phyloP scores from a whole-genome alignment of 2,113 vertebrate species.

The Corydoras maculifer region DNA sequence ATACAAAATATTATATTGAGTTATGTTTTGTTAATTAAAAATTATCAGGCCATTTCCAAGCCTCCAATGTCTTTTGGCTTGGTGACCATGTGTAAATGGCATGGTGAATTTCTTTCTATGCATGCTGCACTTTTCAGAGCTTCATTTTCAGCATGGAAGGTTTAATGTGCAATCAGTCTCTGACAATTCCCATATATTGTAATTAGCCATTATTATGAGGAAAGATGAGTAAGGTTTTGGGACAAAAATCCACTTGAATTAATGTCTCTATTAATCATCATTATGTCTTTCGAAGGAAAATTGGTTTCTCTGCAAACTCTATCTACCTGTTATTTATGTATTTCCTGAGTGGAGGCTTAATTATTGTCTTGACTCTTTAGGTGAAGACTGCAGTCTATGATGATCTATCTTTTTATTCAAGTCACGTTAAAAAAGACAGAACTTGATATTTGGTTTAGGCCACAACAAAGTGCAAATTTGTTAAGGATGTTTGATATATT shows the following conservation, averaged over 20 bases:
- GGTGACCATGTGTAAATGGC: slow-evolving; percentile 12
- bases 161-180: slow-evolving; percentile 42
- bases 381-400: slow-evolving; percentile 17
- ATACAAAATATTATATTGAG: neutral
- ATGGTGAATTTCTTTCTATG: slow-evolving; percentile 8
- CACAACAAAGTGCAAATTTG: too few species aligned
- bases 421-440: slow-evolving; percentile 11
- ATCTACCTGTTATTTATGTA: slow-evolving; percentile 40
- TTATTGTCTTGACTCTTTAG: slow-evolving; percentile 36
- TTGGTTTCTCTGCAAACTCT: slow-evolving; percentile 33
- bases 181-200: slow-evolving; percentile 42
- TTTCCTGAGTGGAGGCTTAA: slow-evolving; percentile 41
- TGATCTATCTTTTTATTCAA: slow-evolving; percentile 2
- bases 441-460: neutral
- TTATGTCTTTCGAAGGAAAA: slow-evolving; percentile 38
- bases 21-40: slow-evolving; percentile 15
- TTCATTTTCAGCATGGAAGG: slow-evolving; percentile 37
- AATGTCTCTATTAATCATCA: slow-evolving; percentile 45
- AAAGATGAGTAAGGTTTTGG: slow-evolving; percentile 46
- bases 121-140: neutral
- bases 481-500: too few species aligned
- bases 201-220: slow-evolving; percentile 44
- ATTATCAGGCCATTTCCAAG: slow-evolving; percentile 2
- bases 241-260: slow-evolving; percentile 40
- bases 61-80: slow-evolving; percentile 9